These are phyloP conservation scores for Clarias magur DNA, from an alignment of 2,113 vertebrate species.

Conservation along the genomic window DNA sequence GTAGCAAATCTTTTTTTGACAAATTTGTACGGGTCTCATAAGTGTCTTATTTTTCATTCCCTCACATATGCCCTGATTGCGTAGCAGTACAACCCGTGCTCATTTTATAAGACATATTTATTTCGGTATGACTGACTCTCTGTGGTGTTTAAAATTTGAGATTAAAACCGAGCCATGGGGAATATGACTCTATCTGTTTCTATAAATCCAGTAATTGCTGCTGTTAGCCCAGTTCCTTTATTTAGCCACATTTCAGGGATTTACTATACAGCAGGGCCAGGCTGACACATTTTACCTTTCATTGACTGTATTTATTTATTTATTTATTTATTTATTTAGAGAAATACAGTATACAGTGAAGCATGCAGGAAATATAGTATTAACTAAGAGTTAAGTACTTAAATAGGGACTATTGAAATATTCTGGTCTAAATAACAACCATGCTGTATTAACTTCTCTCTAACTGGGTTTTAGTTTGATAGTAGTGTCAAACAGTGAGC, in stretches of 20 bases:
- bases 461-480: background rate
- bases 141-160: slow-evolving; percentile 53
- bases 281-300: background rate
- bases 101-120: slow-evolving; percentile 48
- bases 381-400: background rate
- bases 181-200: slow-evolving; percentile 42
- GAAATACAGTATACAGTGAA: slow-evolving; percentile 2
- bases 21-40: slow-evolving; percentile 61
- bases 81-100: slow-evolving; percentile 47
- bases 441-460: background rate
- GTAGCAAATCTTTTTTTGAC: slow-evolving; percentile 61
- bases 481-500: background rate
- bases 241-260: slow-evolving; percentile 26
- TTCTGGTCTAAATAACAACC: too few species aligned
- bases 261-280: slow-evolving; percentile 32
- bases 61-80: slow-evolving; percentile 44
- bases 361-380: background rate
- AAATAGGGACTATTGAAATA: background rate
- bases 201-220: slow-evolving; percentile 44
- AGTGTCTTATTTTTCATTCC: slow-evolving; percentile 57
- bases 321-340: background rate
- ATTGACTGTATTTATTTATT: background rate
- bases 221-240: slow-evolving; percentile 30
- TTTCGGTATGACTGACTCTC: slow-evolving; percentile 46
- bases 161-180: slow-evolving; percentile 30